Percentiles rank a stretch among this genome's conserved stretches.
Evolutionary conservation across 2,797 vertebrate species (phyloP).

Genomic region (Cuniculus paca): DNA sequence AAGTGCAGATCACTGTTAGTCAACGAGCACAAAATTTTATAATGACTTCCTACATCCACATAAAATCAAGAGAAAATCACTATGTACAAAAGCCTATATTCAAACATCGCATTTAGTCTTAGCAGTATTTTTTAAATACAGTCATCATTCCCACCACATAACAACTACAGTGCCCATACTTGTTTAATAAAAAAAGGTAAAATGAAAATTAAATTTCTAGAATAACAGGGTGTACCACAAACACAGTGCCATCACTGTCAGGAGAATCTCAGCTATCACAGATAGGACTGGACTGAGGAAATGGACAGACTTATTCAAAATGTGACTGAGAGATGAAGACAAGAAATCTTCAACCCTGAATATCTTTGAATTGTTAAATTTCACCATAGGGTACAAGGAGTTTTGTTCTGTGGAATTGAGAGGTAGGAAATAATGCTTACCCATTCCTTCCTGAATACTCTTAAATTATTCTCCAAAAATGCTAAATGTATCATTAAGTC

Average conservation of each 20-base stretch:
- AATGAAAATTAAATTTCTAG: not conserved
- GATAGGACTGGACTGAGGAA: not conserved
- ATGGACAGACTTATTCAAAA: not conserved
- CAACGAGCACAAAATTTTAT: not conserved
- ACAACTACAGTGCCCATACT: not conserved
- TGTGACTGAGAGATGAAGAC: not conserved
- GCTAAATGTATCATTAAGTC: not conserved
- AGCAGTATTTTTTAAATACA: not conserved
- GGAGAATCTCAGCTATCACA: not conserved
- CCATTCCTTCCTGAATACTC: not conserved
- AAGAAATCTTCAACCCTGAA: not conserved
- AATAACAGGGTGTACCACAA: not conserved
- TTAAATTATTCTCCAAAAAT: not conserved
- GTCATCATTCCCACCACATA: not conserved
- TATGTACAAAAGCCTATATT: not conserved
- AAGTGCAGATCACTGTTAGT: not conserved
- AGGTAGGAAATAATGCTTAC: not conserved
- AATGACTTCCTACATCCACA: not conserved
- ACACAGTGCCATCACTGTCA: not conserved
- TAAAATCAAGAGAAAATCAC: conserved; percentile 10
- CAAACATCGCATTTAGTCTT: not conserved
- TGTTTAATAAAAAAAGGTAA: not conserved
- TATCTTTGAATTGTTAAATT: not conserved
- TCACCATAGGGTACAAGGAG: not conserved
- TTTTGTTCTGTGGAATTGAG: not conserved